Evolutionary conservation across 2,797 vertebrate species (phyloP), one percentile per base, ranked within the genome.

Genomic region (Spinibarbus caldwelli): DNA sequence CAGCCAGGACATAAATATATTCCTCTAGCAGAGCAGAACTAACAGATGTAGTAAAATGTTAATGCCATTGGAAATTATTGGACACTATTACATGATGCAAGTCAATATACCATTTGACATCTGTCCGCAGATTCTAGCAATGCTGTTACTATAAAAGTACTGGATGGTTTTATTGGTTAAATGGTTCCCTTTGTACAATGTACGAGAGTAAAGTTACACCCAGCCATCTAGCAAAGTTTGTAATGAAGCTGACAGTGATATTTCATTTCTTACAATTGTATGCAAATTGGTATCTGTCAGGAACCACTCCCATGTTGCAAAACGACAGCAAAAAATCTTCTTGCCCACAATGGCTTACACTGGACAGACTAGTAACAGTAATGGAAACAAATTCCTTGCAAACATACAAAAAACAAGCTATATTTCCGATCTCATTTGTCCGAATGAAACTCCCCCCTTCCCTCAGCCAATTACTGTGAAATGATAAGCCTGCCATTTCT

Each of bases 401-500:
- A 81, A 78, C 34, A 77, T 38, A 15, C 59, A 80, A 67, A 78
- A 87, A 78, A 62, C 31, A 66, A 59, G 43, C 62, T 76, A 34
- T 49, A 62, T 78, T 76, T 47, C 52, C 6, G 3, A 67, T 43
- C 49, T 77, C 73, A 85, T 85, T 86, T 85, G 75, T 85, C 87
- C 47, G 68, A 41, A 45, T 82, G 31, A 79, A 76, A 62, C 49
- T 73, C 73, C 43, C 68, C 67, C 71, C 57, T 82, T 67, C 59
- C 78, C 68, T 75, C 85, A 62, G 87, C 49, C 82, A 70, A 68
- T 79, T 75, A 85, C 78, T 75, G 72, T 17, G 70, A 57, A 76
- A 67, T 43, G 85, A 84, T 86, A 88, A 82, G 73, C 31, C 41
- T 67, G 23, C 31, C 68, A 78, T 86, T 88, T 70, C 31, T 80